These are phyloP conservation scores for Reticulitermes lucifugus DNA, from an alignment of 2,888 invertebrate species.

Conservation along the genomic window DNA sequence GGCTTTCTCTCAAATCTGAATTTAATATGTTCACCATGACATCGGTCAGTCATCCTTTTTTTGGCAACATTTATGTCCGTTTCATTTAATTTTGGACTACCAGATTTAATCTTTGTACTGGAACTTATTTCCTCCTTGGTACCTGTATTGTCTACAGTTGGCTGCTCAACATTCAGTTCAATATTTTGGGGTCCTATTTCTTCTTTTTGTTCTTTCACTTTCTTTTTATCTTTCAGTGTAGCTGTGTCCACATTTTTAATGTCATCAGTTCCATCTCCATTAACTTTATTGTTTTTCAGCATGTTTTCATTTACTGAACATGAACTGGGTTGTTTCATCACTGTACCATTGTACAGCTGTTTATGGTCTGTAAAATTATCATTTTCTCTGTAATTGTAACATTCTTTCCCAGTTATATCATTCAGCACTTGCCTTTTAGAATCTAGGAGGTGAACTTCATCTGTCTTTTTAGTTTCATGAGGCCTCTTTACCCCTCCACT, in stretches of 20 bases:
- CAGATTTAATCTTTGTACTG: background rate
- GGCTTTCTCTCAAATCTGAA: background rate
- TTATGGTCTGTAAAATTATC: background rate
- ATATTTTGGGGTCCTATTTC: background rate
- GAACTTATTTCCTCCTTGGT: background rate
- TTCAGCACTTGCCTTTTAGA: background rate
- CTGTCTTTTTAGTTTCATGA: background rate
- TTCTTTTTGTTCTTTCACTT: background rate
- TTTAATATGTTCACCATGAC: background rate
- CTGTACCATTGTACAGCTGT: background rate
- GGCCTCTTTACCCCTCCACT: background rate
- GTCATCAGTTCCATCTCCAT: background rate
- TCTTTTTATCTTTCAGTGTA: background rate
- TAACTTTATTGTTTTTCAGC: background rate
- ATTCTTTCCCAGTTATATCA: background rate
- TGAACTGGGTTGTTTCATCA: background rate
- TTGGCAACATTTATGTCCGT: background rate
- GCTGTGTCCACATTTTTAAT: background rate
- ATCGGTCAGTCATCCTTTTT: background rate
- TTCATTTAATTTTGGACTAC: background rate
- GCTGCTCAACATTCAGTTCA: background rate
- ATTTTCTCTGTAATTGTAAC: background rate
- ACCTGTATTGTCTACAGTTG: background rate
- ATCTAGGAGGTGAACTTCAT: background rate
- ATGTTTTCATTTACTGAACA: background rate